These are phyloP conservation scores for Vipera ursinii DNA, from an alignment of 2,797 vertebrate species.

Conservation along the genomic window DNA sequence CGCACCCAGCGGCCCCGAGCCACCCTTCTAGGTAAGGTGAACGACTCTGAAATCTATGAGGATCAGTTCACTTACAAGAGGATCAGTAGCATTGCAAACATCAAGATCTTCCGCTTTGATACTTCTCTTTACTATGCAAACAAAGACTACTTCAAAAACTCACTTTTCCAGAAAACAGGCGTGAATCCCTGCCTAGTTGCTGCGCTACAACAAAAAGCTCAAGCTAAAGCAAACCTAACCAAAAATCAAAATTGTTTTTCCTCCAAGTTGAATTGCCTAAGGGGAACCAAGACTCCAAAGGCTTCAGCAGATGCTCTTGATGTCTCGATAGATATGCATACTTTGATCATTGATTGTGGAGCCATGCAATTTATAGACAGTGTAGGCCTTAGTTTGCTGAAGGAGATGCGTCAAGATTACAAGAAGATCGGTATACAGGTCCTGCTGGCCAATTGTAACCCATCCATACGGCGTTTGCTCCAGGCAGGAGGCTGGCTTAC, in stretches of 20 bases:
- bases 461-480: conserved; percentile 54
- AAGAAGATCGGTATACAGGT: conserved; percentile 48
- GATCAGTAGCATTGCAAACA: conserved; percentile 54
- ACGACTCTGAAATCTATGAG: conserved; percentile 59
- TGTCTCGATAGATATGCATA: conserved; percentile 49
- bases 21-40: conserved; percentile 57
- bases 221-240: neutral
- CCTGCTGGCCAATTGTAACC: conserved; percentile 67
- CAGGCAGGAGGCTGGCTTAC: conserved; percentile 58
- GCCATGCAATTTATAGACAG: conserved; percentile 69
- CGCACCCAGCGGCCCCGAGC: conserved; percentile 63
- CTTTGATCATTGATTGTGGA: conserved; percentile 66
- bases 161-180: conserved; percentile 57
- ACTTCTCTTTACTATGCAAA: conserved; percentile 67
- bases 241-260: neutral
- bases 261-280: conserved; percentile 31
- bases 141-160: conserved; percentile 66
- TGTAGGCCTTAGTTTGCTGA: conserved; percentile 52
- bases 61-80: conserved; percentile 63
- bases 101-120: conserved; percentile 69
- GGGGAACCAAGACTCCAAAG: neutral
- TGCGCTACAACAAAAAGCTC: conserved; percentile 5
- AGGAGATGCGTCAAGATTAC: conserved; percentile 51
- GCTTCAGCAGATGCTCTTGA: neutral
- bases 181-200: conserved; percentile 52